phyloP scores from a whole-genome alignment of 2,797 vertebrate genomes.

The Poliocrania exsul region DNA sequence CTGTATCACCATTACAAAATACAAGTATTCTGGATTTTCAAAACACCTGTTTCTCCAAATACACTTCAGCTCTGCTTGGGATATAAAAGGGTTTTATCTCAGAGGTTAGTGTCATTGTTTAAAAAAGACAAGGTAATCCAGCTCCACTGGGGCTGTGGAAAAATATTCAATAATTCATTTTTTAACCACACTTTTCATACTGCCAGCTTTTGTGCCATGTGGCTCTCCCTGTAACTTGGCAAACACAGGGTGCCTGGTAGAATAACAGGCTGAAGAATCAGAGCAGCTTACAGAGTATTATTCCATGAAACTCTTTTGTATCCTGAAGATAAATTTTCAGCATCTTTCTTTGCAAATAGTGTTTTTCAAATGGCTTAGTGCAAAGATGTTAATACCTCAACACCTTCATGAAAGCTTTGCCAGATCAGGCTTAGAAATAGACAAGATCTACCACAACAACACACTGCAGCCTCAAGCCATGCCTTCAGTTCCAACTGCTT shows the following conservation, averaged over 20 bases:
- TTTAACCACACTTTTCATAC: neutral
- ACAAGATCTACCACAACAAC: neutral
- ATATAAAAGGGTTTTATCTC: neutral
- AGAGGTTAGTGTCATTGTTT: neutral
- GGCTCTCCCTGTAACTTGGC: neutral
- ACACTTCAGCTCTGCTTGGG: neutral
- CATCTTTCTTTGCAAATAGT: neutral
- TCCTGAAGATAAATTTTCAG: neutral
- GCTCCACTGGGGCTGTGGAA: neutral
- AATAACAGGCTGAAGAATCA: neutral
- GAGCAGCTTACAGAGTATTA: neutral
- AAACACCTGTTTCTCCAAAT: neutral
- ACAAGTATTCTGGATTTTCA: neutral
- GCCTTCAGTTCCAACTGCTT: neutral
- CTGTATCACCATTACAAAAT: neutral
- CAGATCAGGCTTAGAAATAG: neutral
- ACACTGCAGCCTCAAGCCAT: neutral
- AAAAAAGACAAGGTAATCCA: neutral
- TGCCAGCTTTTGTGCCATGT: rapidly evolving
- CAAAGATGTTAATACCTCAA: neutral
- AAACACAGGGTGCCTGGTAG: neutral
- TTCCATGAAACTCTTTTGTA: neutral
- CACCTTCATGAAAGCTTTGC: neutral
- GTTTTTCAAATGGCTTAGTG: neutral
- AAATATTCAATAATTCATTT: neutral